phyloP scores from a whole-genome alignment of 2,797 vertebrate species.

The Setipinna tenuifilis region DNA sequence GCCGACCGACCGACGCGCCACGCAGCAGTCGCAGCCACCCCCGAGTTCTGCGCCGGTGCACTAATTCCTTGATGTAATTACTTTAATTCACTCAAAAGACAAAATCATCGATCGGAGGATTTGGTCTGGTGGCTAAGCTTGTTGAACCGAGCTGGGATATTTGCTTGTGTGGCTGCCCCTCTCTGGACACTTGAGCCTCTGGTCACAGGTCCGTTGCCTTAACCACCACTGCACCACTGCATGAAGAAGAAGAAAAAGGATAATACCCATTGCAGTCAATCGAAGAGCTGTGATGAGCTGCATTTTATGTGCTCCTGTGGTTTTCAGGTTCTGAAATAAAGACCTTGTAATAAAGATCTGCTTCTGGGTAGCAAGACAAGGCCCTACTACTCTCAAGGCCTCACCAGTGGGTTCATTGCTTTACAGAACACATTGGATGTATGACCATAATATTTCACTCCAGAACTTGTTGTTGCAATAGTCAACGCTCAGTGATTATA shows the following conservation, averaged over 20 bases:
- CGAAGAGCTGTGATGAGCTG: neutral
- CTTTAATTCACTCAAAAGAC: slow-evolving; percentile 57
- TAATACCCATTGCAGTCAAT: neutral
- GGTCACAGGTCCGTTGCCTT: too few species aligned
- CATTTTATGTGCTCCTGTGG: neutral
- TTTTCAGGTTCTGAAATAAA: neutral
- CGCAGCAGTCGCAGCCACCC: neutral
- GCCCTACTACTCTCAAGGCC: slow-evolving; percentile 23
- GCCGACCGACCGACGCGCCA: neutral
- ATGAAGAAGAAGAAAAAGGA: too few species aligned
- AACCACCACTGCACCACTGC: too few species aligned
- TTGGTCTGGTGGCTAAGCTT: slow-evolving; percentile 44
- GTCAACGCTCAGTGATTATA: neutral
- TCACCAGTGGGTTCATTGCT: neutral
- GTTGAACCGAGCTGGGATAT: slow-evolving; percentile 47
- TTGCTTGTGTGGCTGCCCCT: neutral
- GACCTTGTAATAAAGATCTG: neutral
- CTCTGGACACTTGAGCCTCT: too few species aligned
- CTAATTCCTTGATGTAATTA: slow-evolving; percentile 57
- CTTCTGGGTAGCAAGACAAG: slow-evolving; percentile 42
- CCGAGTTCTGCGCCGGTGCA: slow-evolving; percentile 42
- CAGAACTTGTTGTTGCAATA: neutral
- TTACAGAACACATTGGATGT: neutral
- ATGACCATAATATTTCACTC: neutral
- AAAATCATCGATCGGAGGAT: slow-evolving; percentile 53